Base-by-base conservation (phyloP, 2,113 vertebrate genomes). In the Polyodon spathula region DNA sequence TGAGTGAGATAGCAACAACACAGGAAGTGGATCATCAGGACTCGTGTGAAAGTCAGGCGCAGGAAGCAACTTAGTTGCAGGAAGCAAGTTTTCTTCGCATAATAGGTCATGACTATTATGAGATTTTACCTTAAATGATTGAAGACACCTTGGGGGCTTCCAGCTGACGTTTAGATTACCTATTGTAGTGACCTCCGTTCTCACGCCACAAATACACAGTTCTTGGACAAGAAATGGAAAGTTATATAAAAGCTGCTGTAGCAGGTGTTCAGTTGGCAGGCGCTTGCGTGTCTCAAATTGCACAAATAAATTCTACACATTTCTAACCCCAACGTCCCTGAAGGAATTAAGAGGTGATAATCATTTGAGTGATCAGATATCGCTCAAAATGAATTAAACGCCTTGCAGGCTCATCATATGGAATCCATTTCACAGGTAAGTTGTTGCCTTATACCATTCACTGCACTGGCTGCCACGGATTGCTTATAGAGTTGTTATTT, bases 141-240 rank as follows among this genome's bases (percentile, higher is more conserved):
- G 43, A 37, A 38, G 55, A 52, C 37, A 41, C 54, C 54, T 58
- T 51, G 46, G 37, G 40, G 56, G 43, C 11, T 14, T 15, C 43
- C 56, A 41, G 55, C 56, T 64, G 62, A 16, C 44, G n/a, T 53
- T 59, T 8, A 15, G 16, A 44, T 64, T 43, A 37, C 37, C 56
- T 37, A 59, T 58, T 64, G 62, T 64, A 41, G 10, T 41, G 16
- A 48, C 9, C 14, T 37, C 16, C n/a, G 38, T 56, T 63, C 14
- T n/a, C 37, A 58, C n/a, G 55, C 15, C 62, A 54, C 9, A 52
- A 56, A 15, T 58, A 37, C 46, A 38, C 46, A 37, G 4, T 41
- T 12, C 16, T n/a, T 53, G 14, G 9, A 54, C 16, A 8, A 56
- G n/a, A 6, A 16, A 6, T 27, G 27, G 27, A 1, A n/a, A 37